Evolutionary conservation across 2,797 vertebrate species (phyloP), one percentile per base, ranked within the genome.

Genomic region (Florisuga fusca): DNA sequence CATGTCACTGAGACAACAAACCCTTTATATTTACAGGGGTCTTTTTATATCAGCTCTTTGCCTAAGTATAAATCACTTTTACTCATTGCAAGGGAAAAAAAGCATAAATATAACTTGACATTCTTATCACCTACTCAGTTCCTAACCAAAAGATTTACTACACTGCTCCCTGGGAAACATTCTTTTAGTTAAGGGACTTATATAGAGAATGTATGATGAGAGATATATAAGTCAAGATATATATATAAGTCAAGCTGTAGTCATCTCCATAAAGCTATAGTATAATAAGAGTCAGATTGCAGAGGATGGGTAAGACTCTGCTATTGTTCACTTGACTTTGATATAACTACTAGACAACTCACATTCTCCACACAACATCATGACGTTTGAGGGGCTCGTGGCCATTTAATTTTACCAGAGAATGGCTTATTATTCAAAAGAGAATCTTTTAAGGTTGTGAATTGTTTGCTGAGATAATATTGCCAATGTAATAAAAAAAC

Each of bases 41-140:
- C 57, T 64, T 74, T 87, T 87, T 72, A 71, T 72, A 77, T 74
- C 57, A 74, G 43, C 21, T 80, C 57, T 85, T 92, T 85, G 46
- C 36, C 58, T 50, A 33, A 62, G 11, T 68, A 81, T 81, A 91
- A 93, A 94, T 91, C 62, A 94, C 48, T 86, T 78, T 36, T 75
- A 41, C 63, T 93, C 0, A 0, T 64, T 94, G 53, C 25, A 51
- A 27, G 59, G 41, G 22, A 25, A 71, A 63, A 75, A 87, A 76
- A 15, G 2, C 73, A 78, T 93, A 96, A 97, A 93, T 91, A 84
- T 62, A 29, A 55, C 72, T 87, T 94, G 76, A 73, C 79, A 69
- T 86, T 81, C 82, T 93, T 95, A 94, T 92, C 92, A 93, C 55
- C 58, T 88, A 66, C 26, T 84, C 59, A 53, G 59, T 85, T 81